Percentiles rank a stretch among this genome's conserved stretches.
Evolutionary conservation across 2,797 vertebrate genomes (phyloP).

Genomic region (Rhadinocentrus ornatus): DNA sequence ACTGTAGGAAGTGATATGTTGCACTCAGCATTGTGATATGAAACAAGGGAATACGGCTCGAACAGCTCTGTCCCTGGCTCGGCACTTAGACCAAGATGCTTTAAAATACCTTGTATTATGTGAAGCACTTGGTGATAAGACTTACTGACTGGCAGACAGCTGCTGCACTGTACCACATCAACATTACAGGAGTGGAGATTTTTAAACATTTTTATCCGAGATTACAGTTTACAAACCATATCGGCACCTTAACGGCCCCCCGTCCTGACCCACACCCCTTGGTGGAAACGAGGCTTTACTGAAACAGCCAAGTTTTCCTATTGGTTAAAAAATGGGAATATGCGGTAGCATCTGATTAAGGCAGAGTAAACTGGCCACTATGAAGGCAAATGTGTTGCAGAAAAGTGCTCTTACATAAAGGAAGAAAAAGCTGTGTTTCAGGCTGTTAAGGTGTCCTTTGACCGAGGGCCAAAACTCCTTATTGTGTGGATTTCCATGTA

Average conservation of each 20-base stretch:
- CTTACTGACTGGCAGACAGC: not conserved
- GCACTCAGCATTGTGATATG: too few relatives aligned
- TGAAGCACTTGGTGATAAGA: not conserved
- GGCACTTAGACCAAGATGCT: not conserved
- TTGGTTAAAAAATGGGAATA: not conserved
- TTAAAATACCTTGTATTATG: not conserved
- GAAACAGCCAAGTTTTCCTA: not conserved
- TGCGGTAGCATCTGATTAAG: not conserved
- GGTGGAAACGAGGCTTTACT: not conserved
- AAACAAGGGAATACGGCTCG: not conserved
- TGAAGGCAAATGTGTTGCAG: not conserved
- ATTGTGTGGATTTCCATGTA: conserved; percentile 2
- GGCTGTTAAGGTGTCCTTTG: not conserved
- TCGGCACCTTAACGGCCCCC: too few relatives aligned
- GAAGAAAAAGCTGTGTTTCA: not conserved
- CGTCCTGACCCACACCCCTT: too few relatives aligned
- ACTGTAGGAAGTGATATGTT: not conserved
- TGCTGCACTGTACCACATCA: not conserved
- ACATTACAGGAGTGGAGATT: not conserved
- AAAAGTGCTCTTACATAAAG: not conserved
- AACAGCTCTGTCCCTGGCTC: not conserved
- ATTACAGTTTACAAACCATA: too few relatives aligned
- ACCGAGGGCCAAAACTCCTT: not conserved
- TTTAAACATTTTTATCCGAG: too few relatives aligned
- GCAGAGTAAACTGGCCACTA: not conserved